Evolutionary conservation across 2,888 invertebrate species (phyloP).

Genomic region (Conus canariensis): DNA sequence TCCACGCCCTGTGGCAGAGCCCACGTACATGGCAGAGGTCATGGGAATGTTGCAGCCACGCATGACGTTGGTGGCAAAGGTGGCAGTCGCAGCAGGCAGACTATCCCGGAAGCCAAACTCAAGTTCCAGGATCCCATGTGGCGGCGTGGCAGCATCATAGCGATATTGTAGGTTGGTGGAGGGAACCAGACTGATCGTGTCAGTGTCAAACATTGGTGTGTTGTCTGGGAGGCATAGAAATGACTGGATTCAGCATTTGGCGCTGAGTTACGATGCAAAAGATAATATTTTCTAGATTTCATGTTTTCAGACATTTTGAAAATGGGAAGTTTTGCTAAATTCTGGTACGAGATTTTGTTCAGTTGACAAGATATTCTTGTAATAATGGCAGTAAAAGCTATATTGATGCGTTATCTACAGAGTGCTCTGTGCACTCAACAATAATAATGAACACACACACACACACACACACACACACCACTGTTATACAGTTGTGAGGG

Average conservation of each 20-base stretch:
- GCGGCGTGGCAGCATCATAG: constrained; percentile 59
- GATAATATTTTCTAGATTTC: too few species aligned
- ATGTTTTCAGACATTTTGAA: too few species aligned
- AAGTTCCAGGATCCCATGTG: constrained; percentile 67
- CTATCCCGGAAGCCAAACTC: constrained; percentile 72
- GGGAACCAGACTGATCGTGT: constrained; percentile 49
- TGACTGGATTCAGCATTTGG: background rate
- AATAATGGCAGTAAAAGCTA: too few species aligned
- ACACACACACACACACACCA: too few species aligned
- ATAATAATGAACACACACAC: too few species aligned
- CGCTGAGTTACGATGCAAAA: background rate
- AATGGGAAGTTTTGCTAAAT: too few species aligned
- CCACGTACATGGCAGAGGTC: constrained; percentile 66
- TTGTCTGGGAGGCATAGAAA: constrained; percentile 48
- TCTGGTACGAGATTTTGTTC: too few species aligned
- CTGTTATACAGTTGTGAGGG: too few species aligned
- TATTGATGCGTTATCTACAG: too few species aligned
- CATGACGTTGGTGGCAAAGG: constrained; percentile 54
- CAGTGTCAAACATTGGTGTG: constrained; percentile 47
- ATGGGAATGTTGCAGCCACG: constrained; percentile 52
- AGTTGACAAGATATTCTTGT: too few species aligned
- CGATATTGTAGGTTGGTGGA: constrained; percentile 67
- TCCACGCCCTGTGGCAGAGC: constrained; percentile 67
- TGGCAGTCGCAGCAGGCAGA: constrained; percentile 61
- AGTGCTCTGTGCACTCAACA: too few species aligned